phyloP scores from a whole-genome alignment of 2,888 invertebrate species.

The Tholera decimalis region DNA sequence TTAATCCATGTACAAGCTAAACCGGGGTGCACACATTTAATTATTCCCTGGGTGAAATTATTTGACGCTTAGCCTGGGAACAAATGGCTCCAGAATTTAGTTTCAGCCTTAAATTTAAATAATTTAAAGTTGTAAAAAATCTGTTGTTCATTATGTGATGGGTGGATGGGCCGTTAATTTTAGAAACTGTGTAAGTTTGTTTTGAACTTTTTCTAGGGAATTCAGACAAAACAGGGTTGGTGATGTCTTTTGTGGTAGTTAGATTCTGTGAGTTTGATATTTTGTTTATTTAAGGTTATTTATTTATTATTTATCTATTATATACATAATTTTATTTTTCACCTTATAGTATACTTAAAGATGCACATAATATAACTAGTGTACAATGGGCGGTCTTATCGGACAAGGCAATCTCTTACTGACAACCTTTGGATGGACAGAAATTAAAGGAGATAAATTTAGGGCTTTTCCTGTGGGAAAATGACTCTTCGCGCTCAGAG shows the following conservation, averaged over 20 bases:
- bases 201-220: not conserved
- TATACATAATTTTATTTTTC: too few species aligned
- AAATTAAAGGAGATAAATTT: too few species aligned
- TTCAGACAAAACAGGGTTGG: not conserved
- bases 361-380: too few species aligned
- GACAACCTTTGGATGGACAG: too few species aligned
- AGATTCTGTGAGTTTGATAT: not conserved
- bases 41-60: conserved; percentile 56
- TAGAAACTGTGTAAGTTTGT: not conserved
- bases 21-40: conserved; percentile 58
- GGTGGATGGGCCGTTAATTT: conserved; percentile 17
- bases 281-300: too few species aligned
- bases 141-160: conserved; percentile 2
- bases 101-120: conserved; percentile 46
- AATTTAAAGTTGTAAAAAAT: conserved; percentile 24
- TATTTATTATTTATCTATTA: too few species aligned
- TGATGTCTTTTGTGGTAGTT: not conserved
- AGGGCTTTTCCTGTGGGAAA: too few species aligned
- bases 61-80: conserved; percentile 43
- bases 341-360: too few species aligned
- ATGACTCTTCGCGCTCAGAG: too few species aligned
- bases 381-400: too few species aligned
- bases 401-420: too few species aligned
- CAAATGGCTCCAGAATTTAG: conserved; percentile 52
- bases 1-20: conserved; percentile 17